Conservation (phyloP, 1,140 invertebrate species). For the Drosophila leontia region DNA sequence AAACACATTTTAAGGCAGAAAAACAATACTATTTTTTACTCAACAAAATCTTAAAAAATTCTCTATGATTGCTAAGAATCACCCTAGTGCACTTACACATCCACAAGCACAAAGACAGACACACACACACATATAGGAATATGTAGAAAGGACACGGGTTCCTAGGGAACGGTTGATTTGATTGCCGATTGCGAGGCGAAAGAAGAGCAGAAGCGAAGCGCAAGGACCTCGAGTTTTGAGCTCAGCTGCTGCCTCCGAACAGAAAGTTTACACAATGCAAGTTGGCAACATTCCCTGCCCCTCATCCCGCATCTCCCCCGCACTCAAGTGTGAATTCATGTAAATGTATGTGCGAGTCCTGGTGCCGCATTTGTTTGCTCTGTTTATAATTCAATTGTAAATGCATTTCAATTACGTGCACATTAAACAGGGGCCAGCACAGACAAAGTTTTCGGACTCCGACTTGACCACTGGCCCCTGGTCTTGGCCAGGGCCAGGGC, state of each 20-base stretch:
- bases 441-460: conserved; percentile 73
- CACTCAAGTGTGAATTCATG: conserved; percentile 58
- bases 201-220: conserved; percentile 30
- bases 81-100: conserved; percentile 21
- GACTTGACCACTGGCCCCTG: conserved; percentile 46
- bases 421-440: conserved; percentile 77
- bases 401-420: conserved; percentile 84
- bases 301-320: background rate
- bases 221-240: conserved; percentile 47
- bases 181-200: conserved; percentile 62
- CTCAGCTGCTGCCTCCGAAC: conserved; percentile 61
- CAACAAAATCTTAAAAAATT: background rate
- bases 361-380: conserved; percentile 71
- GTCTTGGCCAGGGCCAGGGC: conserved; percentile 26
- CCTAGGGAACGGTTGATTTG: conserved; percentile 78
- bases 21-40: background rate
- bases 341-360: conserved; percentile 49
- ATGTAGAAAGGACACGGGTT: conserved; percentile 49
- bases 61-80: background rate
- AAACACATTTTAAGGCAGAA: too few species aligned
- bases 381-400: conserved; percentile 84
- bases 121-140: conserved; percentile 2
- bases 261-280: conserved; percentile 74
- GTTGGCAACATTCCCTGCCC: conserved; percentile 19
- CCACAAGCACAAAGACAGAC: conserved; percentile 18